Percentiles rank a stretch among this genome's conserved stretches.
Evolutionary conservation across 1,140 invertebrate species (phyloP).

Genomic region (Vanessa tameamea): DNA sequence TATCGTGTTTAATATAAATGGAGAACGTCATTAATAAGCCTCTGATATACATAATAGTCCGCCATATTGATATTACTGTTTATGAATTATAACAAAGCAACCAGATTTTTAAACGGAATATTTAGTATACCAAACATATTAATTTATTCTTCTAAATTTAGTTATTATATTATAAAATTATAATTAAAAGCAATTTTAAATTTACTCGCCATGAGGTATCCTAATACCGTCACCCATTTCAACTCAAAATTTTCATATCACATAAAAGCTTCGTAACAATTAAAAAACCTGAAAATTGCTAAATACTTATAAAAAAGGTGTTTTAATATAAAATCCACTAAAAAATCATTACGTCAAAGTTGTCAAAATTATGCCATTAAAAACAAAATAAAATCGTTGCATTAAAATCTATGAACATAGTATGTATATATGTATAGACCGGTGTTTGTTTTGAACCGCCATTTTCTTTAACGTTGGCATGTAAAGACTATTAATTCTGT

Average conservation of each 20-base stretch:
- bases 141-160: too few species aligned
- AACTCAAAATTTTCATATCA: constrained; percentile 72
- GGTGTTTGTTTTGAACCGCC: too few species aligned
- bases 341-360: constrained; percentile 74
- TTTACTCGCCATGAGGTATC: constrained; percentile 58
- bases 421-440: not conserved
- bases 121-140: too few species aligned
- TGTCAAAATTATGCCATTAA: constrained; percentile 61
- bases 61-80: not conserved
- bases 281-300: constrained; percentile 59
- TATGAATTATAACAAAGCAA: too few species aligned
- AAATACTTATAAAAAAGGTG: constrained; percentile 61
- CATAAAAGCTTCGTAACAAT: constrained; percentile 54
- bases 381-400: constrained; percentile 60
- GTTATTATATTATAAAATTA: not conserved
- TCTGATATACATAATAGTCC: not conserved
- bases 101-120: too few species aligned
- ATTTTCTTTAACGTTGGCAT: too few species aligned
- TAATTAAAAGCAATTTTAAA: not conserved
- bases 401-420: constrained; percentile 55
- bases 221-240: constrained; percentile 68
- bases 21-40: too few species aligned
- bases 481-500: too few species aligned
- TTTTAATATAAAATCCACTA: constrained; percentile 63
- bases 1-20: too few species aligned